Conservation (phyloP, 2,113 vertebrate species). For the Perognathus longimembris region DNA sequence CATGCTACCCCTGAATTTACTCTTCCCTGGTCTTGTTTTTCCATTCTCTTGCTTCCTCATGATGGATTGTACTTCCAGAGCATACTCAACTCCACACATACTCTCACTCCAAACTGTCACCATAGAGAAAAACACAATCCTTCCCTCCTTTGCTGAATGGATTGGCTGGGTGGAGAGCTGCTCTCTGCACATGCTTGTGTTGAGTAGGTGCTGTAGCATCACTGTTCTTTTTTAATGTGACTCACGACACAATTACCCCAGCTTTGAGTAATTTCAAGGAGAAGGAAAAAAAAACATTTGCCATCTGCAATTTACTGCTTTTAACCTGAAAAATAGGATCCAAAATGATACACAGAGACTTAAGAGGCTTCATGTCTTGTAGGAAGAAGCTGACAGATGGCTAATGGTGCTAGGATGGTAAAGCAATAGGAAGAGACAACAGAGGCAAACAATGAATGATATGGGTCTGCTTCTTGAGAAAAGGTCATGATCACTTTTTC, state of each 20-base stretch:
- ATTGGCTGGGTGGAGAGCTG: slow-evolving; percentile 74
- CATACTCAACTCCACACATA: slow-evolving; percentile 1
- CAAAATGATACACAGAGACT: slow-evolving; percentile 84
- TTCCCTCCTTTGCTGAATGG: slow-evolving; percentile 72
- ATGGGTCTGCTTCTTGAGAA: slow-evolving; percentile 73
- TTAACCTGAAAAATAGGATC: slow-evolving; percentile 84
- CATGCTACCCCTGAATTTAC: background rate
- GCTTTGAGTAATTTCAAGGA: slow-evolving; percentile 86
- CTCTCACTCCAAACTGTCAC: slow-evolving; percentile 44
- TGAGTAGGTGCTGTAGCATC: slow-evolving; percentile 85
- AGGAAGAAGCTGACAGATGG: slow-evolving; percentile 80
- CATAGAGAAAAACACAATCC: slow-evolving; percentile 39
- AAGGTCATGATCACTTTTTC: slow-evolving; percentile 58
- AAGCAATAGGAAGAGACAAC: background rate
- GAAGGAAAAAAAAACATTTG: slow-evolving; percentile 78
- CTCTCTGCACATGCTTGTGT: slow-evolving; percentile 80
- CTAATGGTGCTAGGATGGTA: background rate
- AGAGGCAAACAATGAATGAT: slow-evolving; percentile 31
- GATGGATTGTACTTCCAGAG: background rate
- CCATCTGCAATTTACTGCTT: slow-evolving; percentile 89
- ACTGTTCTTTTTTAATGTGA: slow-evolving; percentile 88
- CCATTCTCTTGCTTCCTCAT: background rate
- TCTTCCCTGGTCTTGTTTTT: background rate
- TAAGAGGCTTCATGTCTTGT: slow-evolving; percentile 76
- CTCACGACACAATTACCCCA: slow-evolving; percentile 88